Evolutionary conservation across 2,888 invertebrate species (phyloP).

Genomic region (Lutraria lutraria): DNA sequence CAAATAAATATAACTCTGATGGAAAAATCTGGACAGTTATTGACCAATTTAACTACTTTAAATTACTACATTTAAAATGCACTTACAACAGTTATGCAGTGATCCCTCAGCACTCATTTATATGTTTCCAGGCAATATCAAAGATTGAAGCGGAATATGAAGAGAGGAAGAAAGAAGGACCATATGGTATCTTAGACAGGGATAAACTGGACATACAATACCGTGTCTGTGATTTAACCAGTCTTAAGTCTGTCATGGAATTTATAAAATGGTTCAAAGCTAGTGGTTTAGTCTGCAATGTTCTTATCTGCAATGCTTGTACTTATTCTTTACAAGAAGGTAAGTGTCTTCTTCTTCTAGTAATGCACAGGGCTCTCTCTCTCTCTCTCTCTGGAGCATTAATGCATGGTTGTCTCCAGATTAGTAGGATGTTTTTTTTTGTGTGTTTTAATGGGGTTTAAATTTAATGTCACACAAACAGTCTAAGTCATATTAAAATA

Average conservation of each 20-base stretch:
- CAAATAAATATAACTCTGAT: no score
- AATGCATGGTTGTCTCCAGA: background rate
- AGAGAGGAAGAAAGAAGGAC: constrained; percentile 57
- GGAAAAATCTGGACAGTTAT: no score
- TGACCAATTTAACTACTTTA: no score
- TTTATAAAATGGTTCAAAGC: constrained; percentile 76
- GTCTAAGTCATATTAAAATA: no score
- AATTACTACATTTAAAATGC: no score
- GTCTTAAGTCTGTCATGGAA: constrained; percentile 74
- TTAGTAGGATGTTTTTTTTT: background rate
- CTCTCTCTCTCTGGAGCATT: no score
- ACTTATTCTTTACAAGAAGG: constrained; percentile 70
- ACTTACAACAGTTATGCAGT: no score
- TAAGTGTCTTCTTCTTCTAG: constrained; percentile 44
- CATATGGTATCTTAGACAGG: constrained; percentile 60
- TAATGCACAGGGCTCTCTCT: no score
- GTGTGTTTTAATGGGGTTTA: no score
- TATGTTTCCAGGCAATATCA: constrained; percentile 66
- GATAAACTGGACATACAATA: constrained; percentile 72
- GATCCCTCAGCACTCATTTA: background rate
- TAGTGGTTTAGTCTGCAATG: constrained; percentile 66
- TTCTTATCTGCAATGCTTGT: constrained; percentile 78
- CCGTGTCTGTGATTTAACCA: constrained; percentile 73
- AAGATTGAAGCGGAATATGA: constrained; percentile 73
- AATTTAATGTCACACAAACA: no score